Evolutionary conservation across 1,140 invertebrate species (phyloP), one percentile per base, ranked within the genome.

Genomic region (Pseudomyrmex dendroicus): DNA sequence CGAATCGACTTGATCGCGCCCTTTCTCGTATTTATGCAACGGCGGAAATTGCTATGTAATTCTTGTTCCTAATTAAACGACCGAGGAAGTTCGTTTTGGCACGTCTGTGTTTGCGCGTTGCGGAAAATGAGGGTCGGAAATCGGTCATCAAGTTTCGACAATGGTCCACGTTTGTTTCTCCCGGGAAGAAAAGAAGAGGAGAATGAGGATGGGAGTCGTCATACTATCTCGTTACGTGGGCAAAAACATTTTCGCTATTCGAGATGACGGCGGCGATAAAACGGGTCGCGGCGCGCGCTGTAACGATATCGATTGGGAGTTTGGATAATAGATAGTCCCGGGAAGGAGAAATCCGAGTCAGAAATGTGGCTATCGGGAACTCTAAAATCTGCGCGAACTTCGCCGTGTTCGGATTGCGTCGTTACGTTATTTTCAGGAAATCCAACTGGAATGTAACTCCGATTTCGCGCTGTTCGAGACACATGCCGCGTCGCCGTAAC

Each of bases 291-390:
- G 56, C 44, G 44, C 54, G 44, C 46, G 20, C 73, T 44, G 61
- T 76, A 70, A 50, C 76, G 76, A 80, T 80, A 80, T 80, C 76
- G 76, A 80, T 80, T 59, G 67, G 66, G 72, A 72, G 66, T 80
- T 80, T 59, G 76, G 56, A 70, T 80, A 80, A 80, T 80, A 56
- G 54, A 80, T 72, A 80, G 76, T 80, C 35, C 35, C 50, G 54
- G 22, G 66, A 80, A 72, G 54, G 66, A 70, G 76, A 72, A 59
- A 80, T 80, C 54, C 12, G 76, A 80, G 52, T 80, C 66, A 80
- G 76, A 50, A 72, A 61, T 59, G 76, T 57, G 17, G 15, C 44
- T 48, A 68, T 57, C 48, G 35, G 76, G 48, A 80, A 61, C 44
- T 50, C 66, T 48, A 72, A 78, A 80, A 70, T 78, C 52, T 78